Evolutionary conservation across 2,888 invertebrate genomes (phyloP).

Genomic region (Steinernema hermaphroditum): DNA sequence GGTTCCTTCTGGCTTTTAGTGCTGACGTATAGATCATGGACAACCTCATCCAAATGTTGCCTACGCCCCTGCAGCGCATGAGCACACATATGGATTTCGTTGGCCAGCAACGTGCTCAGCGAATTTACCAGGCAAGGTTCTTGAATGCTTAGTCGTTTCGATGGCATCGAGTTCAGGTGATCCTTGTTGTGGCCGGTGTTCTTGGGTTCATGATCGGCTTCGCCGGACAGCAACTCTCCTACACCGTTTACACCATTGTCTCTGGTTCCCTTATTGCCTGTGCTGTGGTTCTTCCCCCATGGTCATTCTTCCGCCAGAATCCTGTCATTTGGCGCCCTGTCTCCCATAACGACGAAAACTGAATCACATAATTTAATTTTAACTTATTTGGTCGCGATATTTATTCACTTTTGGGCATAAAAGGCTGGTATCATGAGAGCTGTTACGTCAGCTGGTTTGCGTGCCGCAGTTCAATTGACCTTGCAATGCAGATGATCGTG

Average conservation of each 20-base stretch:
- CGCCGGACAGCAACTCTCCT: constrained; percentile 52
- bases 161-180: background rate
- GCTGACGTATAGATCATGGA: too few species aligned
- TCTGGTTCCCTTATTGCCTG: constrained; percentile 53
- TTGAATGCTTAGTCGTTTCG: too few species aligned
- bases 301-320: constrained; percentile 61
- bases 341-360: too few species aligned
- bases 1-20: too few species aligned
- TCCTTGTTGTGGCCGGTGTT: background rate
- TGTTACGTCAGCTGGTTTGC: too few species aligned
- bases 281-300: constrained; percentile 60
- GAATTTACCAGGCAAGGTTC: constrained; percentile 63
- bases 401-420: too few species aligned
- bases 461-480: too few species aligned
- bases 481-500: too few species aligned
- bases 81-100: constrained; percentile 60
- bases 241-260: constrained; percentile 45
- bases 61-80: constrained; percentile 48
- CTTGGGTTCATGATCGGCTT: constrained; percentile 62
- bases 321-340: constrained; percentile 47
- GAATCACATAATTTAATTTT: too few species aligned
- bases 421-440: too few species aligned
- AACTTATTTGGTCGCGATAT: too few species aligned
- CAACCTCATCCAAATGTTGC: constrained; percentile 60
- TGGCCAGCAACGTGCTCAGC: constrained; percentile 61